Conservation (phyloP, 1,140 invertebrate species). For the Caenorhabditis tropicalis region DNA sequence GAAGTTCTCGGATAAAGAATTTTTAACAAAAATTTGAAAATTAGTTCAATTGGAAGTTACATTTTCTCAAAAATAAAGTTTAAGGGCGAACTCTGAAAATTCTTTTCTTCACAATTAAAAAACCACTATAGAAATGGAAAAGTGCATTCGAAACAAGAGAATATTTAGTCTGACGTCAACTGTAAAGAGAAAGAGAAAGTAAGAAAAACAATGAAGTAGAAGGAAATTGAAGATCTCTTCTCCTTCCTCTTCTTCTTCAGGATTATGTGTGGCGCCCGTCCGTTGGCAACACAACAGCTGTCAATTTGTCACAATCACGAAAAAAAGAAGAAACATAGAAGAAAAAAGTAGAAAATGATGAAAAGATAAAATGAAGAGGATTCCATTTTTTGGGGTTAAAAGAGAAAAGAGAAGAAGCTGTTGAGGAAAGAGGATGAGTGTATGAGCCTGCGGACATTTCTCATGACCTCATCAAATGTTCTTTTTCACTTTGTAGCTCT, state of each 20-base stretch:
- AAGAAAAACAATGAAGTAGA: background rate
- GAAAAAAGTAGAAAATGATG: background rate
- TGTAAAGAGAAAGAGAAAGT: background rate
- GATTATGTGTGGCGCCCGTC: conserved; percentile 8
- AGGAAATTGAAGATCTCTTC: background rate
- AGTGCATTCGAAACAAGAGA: background rate
- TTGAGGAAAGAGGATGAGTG: background rate
- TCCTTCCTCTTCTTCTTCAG: background rate
- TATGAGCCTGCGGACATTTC: background rate
- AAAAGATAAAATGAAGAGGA: background rate
- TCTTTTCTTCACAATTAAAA: background rate
- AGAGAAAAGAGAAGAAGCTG: background rate
- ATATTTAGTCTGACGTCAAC: background rate
- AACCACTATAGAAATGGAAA: background rate
- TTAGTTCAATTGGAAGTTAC: too few relatives aligned
- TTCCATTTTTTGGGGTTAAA: background rate
- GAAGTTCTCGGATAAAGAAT: too few relatives aligned
- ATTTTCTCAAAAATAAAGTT: too few relatives aligned
- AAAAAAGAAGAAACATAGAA: conserved; percentile 14
- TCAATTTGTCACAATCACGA: conserved; percentile 27
- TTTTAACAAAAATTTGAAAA: too few relatives aligned
- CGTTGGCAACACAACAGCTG: conserved; percentile 36
- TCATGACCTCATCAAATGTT: conserved; percentile 35
- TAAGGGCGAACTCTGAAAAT: too few relatives aligned
- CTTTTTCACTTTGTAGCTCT: conserved; percentile 21